phyloP scores from a whole-genome alignment of 2,888 invertebrate genomes.

The Platycnemis pennipes region DNA sequence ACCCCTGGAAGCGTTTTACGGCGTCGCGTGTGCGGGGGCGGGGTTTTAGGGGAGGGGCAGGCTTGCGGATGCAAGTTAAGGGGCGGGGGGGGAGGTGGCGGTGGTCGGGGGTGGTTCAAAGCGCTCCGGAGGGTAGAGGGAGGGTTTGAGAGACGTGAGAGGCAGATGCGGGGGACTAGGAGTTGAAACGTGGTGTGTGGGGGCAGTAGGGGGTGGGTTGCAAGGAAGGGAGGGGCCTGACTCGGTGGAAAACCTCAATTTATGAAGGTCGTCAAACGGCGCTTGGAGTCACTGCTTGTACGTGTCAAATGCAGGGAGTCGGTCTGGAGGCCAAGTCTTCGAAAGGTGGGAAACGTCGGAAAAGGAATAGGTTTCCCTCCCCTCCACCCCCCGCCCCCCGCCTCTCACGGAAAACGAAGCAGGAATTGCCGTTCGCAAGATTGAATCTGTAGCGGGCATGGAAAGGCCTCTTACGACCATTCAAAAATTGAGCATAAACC shows the following conservation, averaged over 20 bases:
- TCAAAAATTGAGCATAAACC: slow-evolving; percentile 11
- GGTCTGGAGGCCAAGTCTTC: slow-evolving; percentile 49
- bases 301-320: slow-evolving; percentile 55
- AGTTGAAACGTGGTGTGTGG: no score
- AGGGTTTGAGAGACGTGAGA: no score
- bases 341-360: background rate
- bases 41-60: background rate
- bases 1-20: background rate
- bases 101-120: background rate
- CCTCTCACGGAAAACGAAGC: background rate
- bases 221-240: background rate
- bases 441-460: slow-evolving; percentile 51
- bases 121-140: no score
- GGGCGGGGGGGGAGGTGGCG: background rate
- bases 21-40: background rate
- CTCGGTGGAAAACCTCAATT: slow-evolving; percentile 44
- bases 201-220: background rate
- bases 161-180: background rate
- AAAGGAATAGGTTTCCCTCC: slow-evolving; percentile 27
- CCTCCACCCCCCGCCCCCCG: background rate
- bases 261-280: slow-evolving; percentile 67
- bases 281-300: slow-evolving; percentile 56
- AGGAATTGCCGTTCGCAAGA: slow-evolving; percentile 29
- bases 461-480: background rate
- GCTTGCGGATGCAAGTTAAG: no score